A percentile compares a stretch with the other conserved stretches of the same genome.
Conservation (phyloP, 2,113 vertebrate species). For the Uria aalge region DNA sequence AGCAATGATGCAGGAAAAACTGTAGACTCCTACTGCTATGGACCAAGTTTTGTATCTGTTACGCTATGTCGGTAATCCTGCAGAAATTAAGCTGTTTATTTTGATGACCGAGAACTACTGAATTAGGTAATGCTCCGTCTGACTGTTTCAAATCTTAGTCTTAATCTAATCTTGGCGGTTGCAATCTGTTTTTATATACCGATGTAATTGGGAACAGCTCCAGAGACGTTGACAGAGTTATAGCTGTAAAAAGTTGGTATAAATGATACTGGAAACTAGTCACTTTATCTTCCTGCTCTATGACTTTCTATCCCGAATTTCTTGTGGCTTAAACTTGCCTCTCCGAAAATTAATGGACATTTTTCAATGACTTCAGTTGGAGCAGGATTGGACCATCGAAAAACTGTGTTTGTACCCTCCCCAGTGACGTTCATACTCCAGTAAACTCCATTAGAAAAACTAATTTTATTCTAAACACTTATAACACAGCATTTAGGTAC, state of each 20-base stretch:
- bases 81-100: neutral
- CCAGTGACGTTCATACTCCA: neutral
- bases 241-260: neutral
- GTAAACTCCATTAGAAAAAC: constrained; percentile 13
- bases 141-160: neutral
- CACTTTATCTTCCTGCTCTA: neutral
- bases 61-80: neutral
- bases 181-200: neutral
- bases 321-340: neutral
- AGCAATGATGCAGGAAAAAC: neutral
- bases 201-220: neutral
- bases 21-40: neutral
- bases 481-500: neutral
- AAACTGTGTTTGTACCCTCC: neutral
- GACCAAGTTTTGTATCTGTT: neutral
- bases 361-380: neutral
- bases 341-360: neutral
- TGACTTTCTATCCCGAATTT: neutral
- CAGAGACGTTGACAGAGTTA: neutral
- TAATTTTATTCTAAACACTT: constrained; percentile 39
- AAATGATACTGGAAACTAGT: neutral
- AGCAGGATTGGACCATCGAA: neutral
- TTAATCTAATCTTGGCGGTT: neutral
- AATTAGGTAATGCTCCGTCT: neutral
- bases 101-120: neutral